Evolutionary conservation across 2,888 invertebrate species (phyloP), one percentile per base, ranked within the genome.

Genomic region (Drosophila greeni): DNA sequence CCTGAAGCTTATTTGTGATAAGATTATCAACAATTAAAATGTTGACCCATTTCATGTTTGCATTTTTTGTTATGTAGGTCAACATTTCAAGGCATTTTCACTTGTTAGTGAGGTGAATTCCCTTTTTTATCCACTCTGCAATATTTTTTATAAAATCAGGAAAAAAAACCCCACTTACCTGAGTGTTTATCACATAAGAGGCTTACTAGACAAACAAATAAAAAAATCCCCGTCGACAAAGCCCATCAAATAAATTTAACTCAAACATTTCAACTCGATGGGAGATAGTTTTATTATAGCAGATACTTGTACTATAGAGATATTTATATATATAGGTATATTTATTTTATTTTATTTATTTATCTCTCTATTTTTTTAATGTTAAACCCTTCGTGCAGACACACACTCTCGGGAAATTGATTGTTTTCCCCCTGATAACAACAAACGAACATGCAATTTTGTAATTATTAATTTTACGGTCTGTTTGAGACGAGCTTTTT

Each of bases 391-490:
- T 70, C 74, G 65, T 78, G 75, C 66, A 66, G 61, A 49, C 42
- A 59, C 37, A 53, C 43, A 62, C 51, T 36, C 37, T 37, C n/a
- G n/a, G 43, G 37, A 54, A 78, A 74, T 78, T 75, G 62, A 76
- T 80, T 80, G 68, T 77, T 80, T 70, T 76, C 51, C 62, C 45
- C 60, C 59, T 79, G 70, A 72, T 75, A 75, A 65, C 66, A 61
- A 67, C 62, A 73, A 62, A 65, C 45, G 64, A 75, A 78, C 82
- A 76, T 80, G 81, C 82, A 76, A 80, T 82, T 82, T 82, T 66
- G 78, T 75, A 78, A 81, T 81, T 81, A 82, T 72, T 70, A 71
- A 69, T 76, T 79, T 76, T 76, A 80, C 80, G 80, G 74, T 81
- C 81, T 82, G 81, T 70, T 81, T 82, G 76, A 82, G 70, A 39